Percentiles rank a stretch among this genome's conserved stretches.
Evolutionary conservation across 2,888 invertebrate genomes (phyloP).

Genomic region (Tetranychus piercei): DNA sequence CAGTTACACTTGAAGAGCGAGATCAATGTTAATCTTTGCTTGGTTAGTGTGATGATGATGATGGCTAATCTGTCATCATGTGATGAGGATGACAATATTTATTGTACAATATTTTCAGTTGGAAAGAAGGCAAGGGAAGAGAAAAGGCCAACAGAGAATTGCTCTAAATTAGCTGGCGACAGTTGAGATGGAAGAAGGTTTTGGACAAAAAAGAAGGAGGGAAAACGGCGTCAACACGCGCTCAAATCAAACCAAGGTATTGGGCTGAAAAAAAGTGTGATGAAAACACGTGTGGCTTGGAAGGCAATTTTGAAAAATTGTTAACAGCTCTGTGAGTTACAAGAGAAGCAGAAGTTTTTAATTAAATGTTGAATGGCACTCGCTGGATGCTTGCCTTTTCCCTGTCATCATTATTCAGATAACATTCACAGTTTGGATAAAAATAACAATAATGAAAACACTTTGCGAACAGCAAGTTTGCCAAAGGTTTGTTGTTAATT

Average conservation of each 20-base stretch:
- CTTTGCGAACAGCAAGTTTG: neutral
- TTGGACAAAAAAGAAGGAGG: neutral
- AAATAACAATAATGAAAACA: neutral
- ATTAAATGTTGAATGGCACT: neutral
- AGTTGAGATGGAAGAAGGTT: neutral
- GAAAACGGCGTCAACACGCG: neutral
- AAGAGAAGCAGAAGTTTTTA: neutral
- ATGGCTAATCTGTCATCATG: neutral
- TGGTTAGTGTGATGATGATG: neutral
- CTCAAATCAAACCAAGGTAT: neutral
- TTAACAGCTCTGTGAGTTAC: neutral
- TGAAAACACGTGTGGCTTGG: neutral
- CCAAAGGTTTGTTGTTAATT: too few species aligned
- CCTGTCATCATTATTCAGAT: neutral
- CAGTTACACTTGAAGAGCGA: too few species aligned
- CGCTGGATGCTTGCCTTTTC: neutral
- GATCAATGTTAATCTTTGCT: neutral
- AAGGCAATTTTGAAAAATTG: neutral
- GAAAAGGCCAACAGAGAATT: neutral
- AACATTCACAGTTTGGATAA: neutral
- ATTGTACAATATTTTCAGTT: neutral
- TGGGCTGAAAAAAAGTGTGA: neutral
- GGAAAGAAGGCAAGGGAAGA: neutral
- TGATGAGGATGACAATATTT: neutral
- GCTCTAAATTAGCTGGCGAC: neutral